Base-by-base conservation (phyloP, 2,888 invertebrate species). In the Anorthoa munda region DNA sequence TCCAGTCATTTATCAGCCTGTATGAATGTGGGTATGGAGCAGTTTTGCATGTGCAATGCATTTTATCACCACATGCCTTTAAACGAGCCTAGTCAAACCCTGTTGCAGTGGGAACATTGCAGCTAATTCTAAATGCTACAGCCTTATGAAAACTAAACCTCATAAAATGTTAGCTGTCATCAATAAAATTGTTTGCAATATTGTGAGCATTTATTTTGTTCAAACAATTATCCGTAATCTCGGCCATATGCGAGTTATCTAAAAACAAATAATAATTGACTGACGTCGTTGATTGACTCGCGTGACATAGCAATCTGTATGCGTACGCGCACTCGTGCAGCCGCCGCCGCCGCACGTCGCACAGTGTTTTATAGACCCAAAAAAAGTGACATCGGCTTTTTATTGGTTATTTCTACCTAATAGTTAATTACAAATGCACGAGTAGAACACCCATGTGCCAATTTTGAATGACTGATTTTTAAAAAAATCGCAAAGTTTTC, bases 241-340 rank as follows among this genome's bases (percentile, higher is more conserved):
- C 56, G 23, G 31, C 45, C 31, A 18, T 55, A 15, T 23, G 51
- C 18, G 21, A 13, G 1, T 65, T 80, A 84, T 84, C 73, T 58
- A 56, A 18, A 56, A 66, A n/a, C n/a, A 68, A 68, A 66, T 50
- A 66, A 66, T 39, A 51, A 56, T 71, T 56, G 15, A 64, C 18
- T 78, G 71, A 84, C 73, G 21, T 66, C 46, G 55, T 66, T 56
- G 70, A 65, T 67, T 65, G 67, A 75, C 60, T 64, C 39, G 55
- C 46, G 13, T 66, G 68, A 58, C 68, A 72, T 45, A 51, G 55
- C 66, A 81, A 78, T 84, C 81, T 26, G 26, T 39, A 9, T 9
- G 15, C n/a, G 12, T n/a, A 21, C 51, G 56, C 17, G 31, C 71
- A 58, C 31, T 46, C 46, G 71, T n/a, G n/a, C n/a, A n/a, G n/a